phyloP scores from a whole-genome alignment of 2,113 vertebrate genomes.

The Vireo altiloquus region DNA sequence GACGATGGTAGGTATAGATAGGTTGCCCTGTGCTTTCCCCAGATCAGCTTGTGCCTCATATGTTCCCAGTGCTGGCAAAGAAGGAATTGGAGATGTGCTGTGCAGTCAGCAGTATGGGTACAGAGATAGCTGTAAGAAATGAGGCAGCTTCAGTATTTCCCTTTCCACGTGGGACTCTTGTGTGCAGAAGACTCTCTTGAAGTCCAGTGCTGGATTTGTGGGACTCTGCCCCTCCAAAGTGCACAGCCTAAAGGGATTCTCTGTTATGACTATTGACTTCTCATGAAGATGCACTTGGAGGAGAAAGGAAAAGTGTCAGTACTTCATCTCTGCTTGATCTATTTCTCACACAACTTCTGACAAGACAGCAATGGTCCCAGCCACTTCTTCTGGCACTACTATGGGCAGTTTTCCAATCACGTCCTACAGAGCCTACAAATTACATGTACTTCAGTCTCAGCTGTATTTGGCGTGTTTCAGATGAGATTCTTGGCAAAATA shows the following conservation, averaged over 20 bases:
- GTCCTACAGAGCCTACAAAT: background rate
- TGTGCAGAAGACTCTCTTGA: background rate
- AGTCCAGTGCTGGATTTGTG: background rate
- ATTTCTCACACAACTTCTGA: background rate
- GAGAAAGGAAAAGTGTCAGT: background rate
- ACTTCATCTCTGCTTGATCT: background rate
- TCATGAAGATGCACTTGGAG: background rate
- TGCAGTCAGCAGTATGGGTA: background rate
- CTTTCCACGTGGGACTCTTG: fast-evolving
- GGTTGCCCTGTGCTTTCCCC: background rate
- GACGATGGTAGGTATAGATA: background rate
- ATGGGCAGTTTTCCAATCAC: background rate
- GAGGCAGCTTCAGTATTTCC: background rate
- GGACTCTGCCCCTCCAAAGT: background rate
- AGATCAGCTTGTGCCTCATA: background rate
- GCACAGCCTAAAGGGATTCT: too few species aligned
- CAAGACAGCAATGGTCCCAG: background rate
- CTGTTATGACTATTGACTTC: background rate
- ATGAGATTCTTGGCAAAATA: background rate
- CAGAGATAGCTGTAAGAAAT: background rate
- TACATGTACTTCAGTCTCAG: background rate
- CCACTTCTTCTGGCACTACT: background rate
- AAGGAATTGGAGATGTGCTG: background rate
- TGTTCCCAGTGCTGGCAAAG: background rate
- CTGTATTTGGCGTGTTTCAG: background rate